Base-by-base conservation (phyloP, 1,140 invertebrate genomes). In the Caenorhabditis tropicalis region DNA sequence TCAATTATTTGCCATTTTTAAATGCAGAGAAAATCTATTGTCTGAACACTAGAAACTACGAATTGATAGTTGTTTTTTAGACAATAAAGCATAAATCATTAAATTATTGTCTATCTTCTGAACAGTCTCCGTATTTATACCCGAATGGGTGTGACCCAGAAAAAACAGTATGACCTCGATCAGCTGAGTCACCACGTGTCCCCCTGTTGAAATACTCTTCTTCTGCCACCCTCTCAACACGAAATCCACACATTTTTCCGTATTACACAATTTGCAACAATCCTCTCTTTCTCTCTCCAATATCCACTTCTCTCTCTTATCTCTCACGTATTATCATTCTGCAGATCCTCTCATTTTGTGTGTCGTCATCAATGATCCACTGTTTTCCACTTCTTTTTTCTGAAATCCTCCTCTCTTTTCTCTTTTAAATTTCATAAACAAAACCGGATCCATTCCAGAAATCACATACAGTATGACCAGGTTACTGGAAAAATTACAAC, bases 251-350 rank as follows among this genome's bases (percentile, higher is more conserved):
- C 53, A 56, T 56, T 56, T 56, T 56, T 56, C 53, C 53, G 21
- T 56, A 29, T 56, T 56, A 56, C 46, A 80, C 79, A 36, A 53
- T 33, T 81, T 51, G 74, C 74, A 79, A 79, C 39, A 48, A n/a
- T 9, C 33, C 4, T 19, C 27, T 58, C 27, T 58, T 27, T 65
- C 58, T 31, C n/a, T 56, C 27, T n/a, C 16, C 27, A 56, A n/a
- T 27, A 7, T 27, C 53, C 29, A 4, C 21, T 19, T 79, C 21
- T 36, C 10, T 24, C 33, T 27, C 49, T 33, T 19, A 12, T 33
- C 49, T 51, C 7, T 80, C 9, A 15, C 79, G 3, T 48, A 4
- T 24, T 39, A 6, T 21, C 19, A 39, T 33, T 29, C 33, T 80
- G 27, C 36, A 80, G 24, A 80, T 48, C 16, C 24, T 80, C 21